These are phyloP conservation scores for Tadarida brasiliensis DNA, from an alignment of 2,797 vertebrate species.

Conservation along the genomic window DNA sequence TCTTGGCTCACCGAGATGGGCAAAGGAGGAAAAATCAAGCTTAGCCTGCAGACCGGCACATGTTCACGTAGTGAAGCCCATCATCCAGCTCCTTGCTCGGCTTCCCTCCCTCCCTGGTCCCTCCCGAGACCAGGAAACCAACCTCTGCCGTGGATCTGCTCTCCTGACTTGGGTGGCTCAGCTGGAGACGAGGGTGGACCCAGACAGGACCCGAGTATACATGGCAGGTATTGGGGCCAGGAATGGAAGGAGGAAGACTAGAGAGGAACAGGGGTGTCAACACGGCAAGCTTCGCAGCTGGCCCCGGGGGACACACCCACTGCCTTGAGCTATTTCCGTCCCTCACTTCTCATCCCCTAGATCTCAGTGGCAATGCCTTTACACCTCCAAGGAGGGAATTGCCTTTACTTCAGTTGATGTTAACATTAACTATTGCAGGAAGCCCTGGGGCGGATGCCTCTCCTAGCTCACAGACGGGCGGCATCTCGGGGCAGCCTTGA, in stretches of 20 bases:
- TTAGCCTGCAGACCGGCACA: not conserved
- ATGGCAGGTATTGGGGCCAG: too few relatives aligned
- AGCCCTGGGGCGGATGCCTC: not conserved
- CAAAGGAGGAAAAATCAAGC: not conserved
- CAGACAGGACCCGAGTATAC: not conserved
- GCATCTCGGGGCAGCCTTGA: fast-evolving
- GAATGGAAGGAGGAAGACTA: too few relatives aligned
- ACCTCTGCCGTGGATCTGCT: fast-evolving
- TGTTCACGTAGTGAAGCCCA: not conserved
- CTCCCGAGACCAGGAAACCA: not conserved
- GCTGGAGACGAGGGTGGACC: fast-evolving
- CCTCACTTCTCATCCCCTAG: not conserved
- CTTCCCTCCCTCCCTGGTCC: too few relatives aligned
- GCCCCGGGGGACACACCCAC: too few relatives aligned
- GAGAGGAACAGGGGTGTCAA: too few relatives aligned
- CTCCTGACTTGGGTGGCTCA: not conserved
- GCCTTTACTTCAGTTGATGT: not conserved
- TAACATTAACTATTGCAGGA: not conserved
- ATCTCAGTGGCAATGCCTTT: not conserved
- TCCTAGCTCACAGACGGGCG: not conserved
- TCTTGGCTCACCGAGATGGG: not conserved
- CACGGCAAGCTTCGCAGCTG: fast-evolving
- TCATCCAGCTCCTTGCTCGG: not conserved
- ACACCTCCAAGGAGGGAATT: not conserved
- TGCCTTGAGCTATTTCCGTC: fast-evolving